A percentile compares a stretch with the other conserved stretches of the same genome.
Evolutionary conservation across 2,888 invertebrate species (phyloP).

Genomic region (Protodeltote pygarga): DNA sequence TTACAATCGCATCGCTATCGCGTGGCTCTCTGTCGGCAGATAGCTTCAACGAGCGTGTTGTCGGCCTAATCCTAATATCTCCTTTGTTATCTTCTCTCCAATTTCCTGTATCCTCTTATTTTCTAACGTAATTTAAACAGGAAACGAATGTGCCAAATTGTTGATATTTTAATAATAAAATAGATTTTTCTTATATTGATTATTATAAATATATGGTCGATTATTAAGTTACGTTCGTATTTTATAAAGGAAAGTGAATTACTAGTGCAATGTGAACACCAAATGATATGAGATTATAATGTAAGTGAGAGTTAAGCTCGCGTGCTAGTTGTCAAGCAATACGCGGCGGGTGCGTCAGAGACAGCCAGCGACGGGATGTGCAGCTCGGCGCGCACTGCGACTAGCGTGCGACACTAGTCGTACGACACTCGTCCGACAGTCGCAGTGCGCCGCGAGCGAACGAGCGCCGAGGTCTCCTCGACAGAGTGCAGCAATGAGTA

Average conservation of each 20-base stretch:
- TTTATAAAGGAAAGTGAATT: slow-evolving; percentile 57
- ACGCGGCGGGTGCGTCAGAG: slow-evolving; percentile 22
- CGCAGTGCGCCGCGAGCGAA: not conserved
- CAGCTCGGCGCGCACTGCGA: not conserved
- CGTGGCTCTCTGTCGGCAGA: not conserved
- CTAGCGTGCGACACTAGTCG: not conserved
- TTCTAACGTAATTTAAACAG: slow-evolving; percentile 70
- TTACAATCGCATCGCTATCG: slow-evolving; percentile 17
- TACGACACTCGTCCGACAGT: not conserved
- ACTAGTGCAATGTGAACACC: slow-evolving; percentile 79
- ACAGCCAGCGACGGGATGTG: not conserved
- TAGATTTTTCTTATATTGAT: slow-evolving; percentile 68
- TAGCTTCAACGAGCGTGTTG: slow-evolving; percentile 34
- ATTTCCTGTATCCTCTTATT: slow-evolving; percentile 54
- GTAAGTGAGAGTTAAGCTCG: slow-evolving; percentile 58
- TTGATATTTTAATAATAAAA: slow-evolving; percentile 72
- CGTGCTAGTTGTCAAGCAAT: slow-evolving; percentile 52
- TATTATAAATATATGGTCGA: slow-evolving; percentile 55
- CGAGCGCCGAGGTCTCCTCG: slow-evolving; percentile 13
- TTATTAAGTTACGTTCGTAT: slow-evolving; percentile 57
- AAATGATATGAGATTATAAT: slow-evolving; percentile 63
- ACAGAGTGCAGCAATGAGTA: slow-evolving; percentile 14
- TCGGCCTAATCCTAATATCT: slow-evolving; percentile 41
- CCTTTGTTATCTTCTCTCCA: slow-evolving; percentile 33
- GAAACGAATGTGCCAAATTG: slow-evolving; percentile 83